Evolutionary conservation across 2,113 vertebrate genomes (phyloP).

Genomic region (Oceanites oceanicus): DNA sequence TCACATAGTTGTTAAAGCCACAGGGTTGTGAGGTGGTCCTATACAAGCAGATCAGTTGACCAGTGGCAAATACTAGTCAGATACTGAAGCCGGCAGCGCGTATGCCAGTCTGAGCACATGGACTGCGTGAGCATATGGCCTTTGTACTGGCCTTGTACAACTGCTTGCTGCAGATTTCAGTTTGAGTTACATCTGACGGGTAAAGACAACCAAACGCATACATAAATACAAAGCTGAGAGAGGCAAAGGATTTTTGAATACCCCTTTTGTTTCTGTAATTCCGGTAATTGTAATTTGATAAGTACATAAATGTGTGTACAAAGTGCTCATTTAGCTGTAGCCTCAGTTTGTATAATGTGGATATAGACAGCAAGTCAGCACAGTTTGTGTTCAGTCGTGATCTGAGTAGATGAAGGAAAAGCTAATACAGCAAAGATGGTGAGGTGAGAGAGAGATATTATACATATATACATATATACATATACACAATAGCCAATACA

Average conservation of each 20-base stretch:
- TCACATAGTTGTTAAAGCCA: not conserved
- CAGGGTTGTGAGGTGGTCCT: not conserved
- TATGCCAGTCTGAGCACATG: not conserved
- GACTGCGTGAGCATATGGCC: not conserved
- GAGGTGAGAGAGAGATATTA: not conserved
- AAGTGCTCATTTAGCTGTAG: not conserved
- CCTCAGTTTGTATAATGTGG: not conserved
- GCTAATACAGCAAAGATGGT: not conserved
- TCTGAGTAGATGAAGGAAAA: not conserved
- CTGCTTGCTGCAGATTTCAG: not conserved
- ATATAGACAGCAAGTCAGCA: not conserved
- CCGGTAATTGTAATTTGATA: not conserved
- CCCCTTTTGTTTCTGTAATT: not conserved
- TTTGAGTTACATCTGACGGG: not conserved
- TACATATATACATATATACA: not conserved
- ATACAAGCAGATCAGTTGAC: not conserved
- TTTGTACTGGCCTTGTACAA: not conserved
- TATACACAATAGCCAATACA: fast-evolving
- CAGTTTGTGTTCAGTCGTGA: not conserved
- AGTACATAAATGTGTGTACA: not conserved
- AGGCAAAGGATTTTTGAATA: not conserved
- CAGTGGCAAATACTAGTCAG: not conserved
- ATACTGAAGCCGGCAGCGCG: fast-evolving
- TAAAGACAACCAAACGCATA: not conserved
- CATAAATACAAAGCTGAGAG: not conserved